These are phyloP conservation scores for Achroia grisella DNA, from an alignment of 1,140 invertebrate species.

Conservation along the genomic window DNA sequence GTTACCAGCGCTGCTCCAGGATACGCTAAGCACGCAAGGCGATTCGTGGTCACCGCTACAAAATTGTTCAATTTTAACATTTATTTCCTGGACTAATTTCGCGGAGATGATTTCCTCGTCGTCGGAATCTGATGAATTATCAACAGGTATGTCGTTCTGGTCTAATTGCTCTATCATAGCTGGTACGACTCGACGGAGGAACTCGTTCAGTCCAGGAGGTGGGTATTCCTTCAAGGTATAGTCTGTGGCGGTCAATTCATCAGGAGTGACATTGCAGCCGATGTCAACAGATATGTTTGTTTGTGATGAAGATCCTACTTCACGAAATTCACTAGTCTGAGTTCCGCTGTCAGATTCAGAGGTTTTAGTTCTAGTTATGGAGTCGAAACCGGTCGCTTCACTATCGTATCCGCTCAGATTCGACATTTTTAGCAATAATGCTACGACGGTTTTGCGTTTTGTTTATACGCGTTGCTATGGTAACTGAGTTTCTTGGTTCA, in stretches of 20 bases:
- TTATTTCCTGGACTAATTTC: slow-evolving; percentile 43
- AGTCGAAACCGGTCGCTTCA: slow-evolving; percentile 50
- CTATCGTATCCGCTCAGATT: slow-evolving; percentile 52
- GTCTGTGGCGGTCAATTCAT: slow-evolving; percentile 27
- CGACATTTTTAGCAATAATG: slow-evolving; percentile 50
- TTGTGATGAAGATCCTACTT: slow-evolving; percentile 29
- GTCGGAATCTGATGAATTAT: slow-evolving; percentile 53
- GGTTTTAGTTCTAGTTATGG: slow-evolving; percentile 17
- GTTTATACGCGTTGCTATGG: too few species aligned
- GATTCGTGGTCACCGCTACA: slow-evolving; percentile 38
- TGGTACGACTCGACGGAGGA: slow-evolving; percentile 46
- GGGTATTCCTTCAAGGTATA: slow-evolving; percentile 36
- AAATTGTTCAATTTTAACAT: slow-evolving; percentile 20
- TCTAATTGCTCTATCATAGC: slow-evolving; percentile 50
- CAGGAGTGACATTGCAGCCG: slow-evolving; percentile 27
- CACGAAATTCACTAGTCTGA: slow-evolving; percentile 44
- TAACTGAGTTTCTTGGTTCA: too few species aligned
- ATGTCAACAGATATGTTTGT: slow-evolving; percentile 30
- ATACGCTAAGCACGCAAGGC: slow-evolving; percentile 29
- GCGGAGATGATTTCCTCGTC: slow-evolving; percentile 40
- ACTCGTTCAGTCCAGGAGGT: slow-evolving; percentile 44
- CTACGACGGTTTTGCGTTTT: too few species aligned
- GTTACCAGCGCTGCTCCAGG: slow-evolving; percentile 53
- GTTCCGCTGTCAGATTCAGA: slow-evolving; percentile 24
- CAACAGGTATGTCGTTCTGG: slow-evolving; percentile 26